Evolutionary conservation across 2,888 invertebrate species (phyloP), one percentile per base, ranked within the genome.

Genomic region (Ephialtes manifestator): DNA sequence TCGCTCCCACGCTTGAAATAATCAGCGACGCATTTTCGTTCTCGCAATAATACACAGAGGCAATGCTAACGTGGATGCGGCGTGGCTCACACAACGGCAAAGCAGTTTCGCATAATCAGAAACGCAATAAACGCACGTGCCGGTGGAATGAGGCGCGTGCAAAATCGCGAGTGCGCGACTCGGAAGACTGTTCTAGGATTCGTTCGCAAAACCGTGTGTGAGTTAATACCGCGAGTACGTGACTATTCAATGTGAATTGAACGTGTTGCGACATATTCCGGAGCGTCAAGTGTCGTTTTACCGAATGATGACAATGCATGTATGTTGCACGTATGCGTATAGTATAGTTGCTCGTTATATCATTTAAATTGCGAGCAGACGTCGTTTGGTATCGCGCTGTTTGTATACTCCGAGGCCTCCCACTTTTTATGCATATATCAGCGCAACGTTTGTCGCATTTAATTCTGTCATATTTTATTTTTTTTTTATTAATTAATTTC

Each of bases 61-160:
- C 46, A 31, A 65, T 39, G 63, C 15, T 43, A 39, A 48, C 60
- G 81, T 15, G 35, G 53, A 31, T 60, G 78, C 20, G 46, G 35
- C 35, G 43, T 20, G 8, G 35, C 20, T 72, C 65, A 53, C 20
- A 58, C 51, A 51, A 51, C 51, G 51, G 13, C 48, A 28, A 13
- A 24, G 28, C 68, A 10, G 39, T 39, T 65, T 68, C 76, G 77
- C 81, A 68, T 78, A 78, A 78, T 74, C 43, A 63, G n/a, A 46
- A 81, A 81, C 84, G 84, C 80, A 77, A 84, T 74, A 53, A 55
- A 72, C 58, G 72, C 77, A 74, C 77, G 79, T 81, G 72, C 48
- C 76, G 67, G 53, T 77, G 68, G 53, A 78, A 65, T 63, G 81
- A 60, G 71, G 39, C 35, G 18, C 13, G 72, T 67, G 68, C 31